These are phyloP conservation scores for Ormyrus rosae DNA, from an alignment of 2,888 invertebrate species.

Conservation along the genomic window DNA sequence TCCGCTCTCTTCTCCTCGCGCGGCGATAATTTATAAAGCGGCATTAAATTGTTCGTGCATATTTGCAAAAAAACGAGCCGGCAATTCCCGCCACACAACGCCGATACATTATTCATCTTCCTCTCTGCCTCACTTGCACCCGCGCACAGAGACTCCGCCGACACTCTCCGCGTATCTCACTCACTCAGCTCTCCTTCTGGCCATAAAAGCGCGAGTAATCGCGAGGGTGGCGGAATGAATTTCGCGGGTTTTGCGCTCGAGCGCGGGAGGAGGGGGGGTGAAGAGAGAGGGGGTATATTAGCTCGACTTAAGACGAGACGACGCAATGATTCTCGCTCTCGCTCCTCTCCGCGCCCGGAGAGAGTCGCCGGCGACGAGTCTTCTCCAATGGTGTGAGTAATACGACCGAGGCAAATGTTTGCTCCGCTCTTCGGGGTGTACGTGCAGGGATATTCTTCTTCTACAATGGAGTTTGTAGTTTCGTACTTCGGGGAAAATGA, in stretches of 20 bases:
- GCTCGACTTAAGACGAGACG: conserved; percentile 75
- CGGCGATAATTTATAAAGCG: conserved; percentile 71
- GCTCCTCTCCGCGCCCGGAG: too few relatives aligned
- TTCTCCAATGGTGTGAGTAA: conserved; percentile 19
- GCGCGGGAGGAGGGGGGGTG: not conserved
- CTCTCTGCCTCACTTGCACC: conserved; percentile 60
- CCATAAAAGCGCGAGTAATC: conserved; percentile 55
- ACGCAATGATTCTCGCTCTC: conserved; percentile 45
- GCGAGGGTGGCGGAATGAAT: conserved; percentile 56
- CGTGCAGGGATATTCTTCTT: too few relatives aligned
- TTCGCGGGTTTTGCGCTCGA: conserved; percentile 42
- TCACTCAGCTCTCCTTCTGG: conserved; percentile 12
- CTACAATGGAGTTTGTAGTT: too few relatives aligned
- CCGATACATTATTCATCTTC: conserved; percentile 53
- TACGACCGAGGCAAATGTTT: not conserved
- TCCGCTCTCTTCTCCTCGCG: not conserved
- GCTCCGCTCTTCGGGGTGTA: too few relatives aligned
- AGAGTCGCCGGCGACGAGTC: too few relatives aligned
- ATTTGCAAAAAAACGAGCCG: conserved; percentile 51
- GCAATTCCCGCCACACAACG: not conserved
- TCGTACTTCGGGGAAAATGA: too few relatives aligned
- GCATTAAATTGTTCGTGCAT: conserved; percentile 72
- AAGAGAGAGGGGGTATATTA: conserved; percentile 70
- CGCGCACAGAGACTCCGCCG: conserved; percentile 30
- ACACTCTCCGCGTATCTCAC: conserved; percentile 5